Base-by-base conservation (phyloP, 2,797 vertebrate genomes). In the Alcedo atthis region DNA sequence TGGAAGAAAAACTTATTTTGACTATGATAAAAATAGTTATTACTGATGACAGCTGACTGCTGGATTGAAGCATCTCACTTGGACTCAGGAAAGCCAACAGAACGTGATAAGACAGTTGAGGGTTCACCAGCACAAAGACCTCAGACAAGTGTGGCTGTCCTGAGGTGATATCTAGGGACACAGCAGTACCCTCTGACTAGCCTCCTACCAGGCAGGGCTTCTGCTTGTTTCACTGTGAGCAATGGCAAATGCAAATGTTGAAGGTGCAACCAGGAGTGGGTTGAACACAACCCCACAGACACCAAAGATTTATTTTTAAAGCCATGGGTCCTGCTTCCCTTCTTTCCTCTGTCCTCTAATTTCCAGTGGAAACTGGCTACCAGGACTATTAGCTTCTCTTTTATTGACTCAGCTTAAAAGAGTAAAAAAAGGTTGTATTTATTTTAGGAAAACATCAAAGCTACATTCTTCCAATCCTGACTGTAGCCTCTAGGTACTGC, bases 401-500 rank as follows among this genome's bases (percentile, higher is more conserved):
- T 62, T 28, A 46, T 85, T 87, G 71, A 91, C 22, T 90, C 61
- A 74, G 26, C 37, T 84, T 75, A 68, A 91, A 82, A 91, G 17
- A 84, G 26, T 63, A 32, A 90, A 85, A 92, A 74, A 42, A 24
- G 5, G 78, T 91, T 77, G 32, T 78, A 37, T 90, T 88, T 95
- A 75, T 94, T 91, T 75, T 71, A 89, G 32, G 37, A 77, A 93
- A 88, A 70, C 64, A 89, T 80, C 78, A 89, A 90, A 94, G 61
- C 15, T 10, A 1, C 45, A 88, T 81, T n/a, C 21, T 88, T 85
- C 57, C 66, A 90, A 24, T 70, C 43, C 42, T 87, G 84, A 53
- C 42, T 37, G 5, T 81, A 74, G 61, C 81, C 84, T 89, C 61
- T 63, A 86, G 71, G 64, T 71, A 70, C 24, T 59, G 21, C 26